Base-by-base conservation (phyloP, 2,797 vertebrate species). In the Tiaroga cobitis region DNA sequence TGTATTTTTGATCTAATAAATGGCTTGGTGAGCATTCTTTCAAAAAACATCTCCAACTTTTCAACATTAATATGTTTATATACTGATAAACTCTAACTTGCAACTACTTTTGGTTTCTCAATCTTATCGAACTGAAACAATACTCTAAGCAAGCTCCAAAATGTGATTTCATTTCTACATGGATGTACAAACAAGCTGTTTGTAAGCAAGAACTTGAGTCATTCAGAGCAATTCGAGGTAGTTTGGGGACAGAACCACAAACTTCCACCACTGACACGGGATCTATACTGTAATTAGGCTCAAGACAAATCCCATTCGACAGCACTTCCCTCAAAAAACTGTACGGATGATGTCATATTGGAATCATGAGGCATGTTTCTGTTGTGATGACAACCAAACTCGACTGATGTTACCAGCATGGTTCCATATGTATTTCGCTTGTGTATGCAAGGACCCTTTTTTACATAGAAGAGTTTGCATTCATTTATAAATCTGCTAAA, bases 161-260 rank as follows among this genome's bases (percentile, higher is more conserved):
- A 77, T 43, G 34, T 68, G n/a, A 43, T 65, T 59, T 34, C 1
- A 37, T 83, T 75, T 68, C 54, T 32, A 37, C 61, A 37, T 76
- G 32, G 32, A 26, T 76, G 34, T 41, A 67, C 32, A 68, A 54
- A 78, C 46, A 41, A 54, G 34, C 59, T 72, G 68, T 61, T 54
- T 41, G n/a, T 65, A 83, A 49, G n/a, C 74, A 85, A 72, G 59
- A 82, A 26, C 7, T 39, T 21, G 75, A 46, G 43, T 56, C 83
- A 73, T 72, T 85, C 21, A 72, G 19, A 46, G 49, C 56, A 59
- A 43, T 63, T 41, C 9, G 73, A 82, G 83, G 79, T 85, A 73
- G 81, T 81, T 85, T 74, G 54, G 63, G 86, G 79, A 87, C 86
- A 79, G 19, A 85, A 65, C 83, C 80, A 34, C 80, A 85, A 54